These are phyloP conservation scores for Menidia beryllina DNA, from an alignment of 2,113 vertebrate species.

Conservation along the genomic window DNA sequence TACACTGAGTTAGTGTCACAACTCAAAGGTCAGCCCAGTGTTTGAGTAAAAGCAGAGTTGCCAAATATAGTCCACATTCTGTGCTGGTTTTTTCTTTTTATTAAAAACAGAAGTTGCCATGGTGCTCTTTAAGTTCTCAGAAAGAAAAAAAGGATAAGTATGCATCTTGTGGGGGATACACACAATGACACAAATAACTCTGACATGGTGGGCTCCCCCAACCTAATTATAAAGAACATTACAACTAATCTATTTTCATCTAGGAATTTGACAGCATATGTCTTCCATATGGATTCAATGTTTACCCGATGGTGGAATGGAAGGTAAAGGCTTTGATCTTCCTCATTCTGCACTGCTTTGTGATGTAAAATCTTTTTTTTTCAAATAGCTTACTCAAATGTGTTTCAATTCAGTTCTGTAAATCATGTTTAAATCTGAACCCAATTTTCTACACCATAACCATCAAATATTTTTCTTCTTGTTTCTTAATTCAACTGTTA, in stretches of 20 bases:
- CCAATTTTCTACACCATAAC: no score
- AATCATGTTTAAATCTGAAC: no score
- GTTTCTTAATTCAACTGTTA: no score
- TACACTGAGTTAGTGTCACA: background rate
- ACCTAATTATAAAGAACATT: background rate
- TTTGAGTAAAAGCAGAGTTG: background rate
- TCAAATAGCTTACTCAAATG: slow-evolving; percentile 4
- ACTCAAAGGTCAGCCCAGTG: background rate
- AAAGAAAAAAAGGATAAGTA: background rate
- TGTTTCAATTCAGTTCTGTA: no score
- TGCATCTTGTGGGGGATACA: background rate
- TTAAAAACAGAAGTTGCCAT: background rate
- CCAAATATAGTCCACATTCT: background rate
- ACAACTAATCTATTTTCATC: slow-evolving; percentile 7
- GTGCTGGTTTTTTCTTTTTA: no score
- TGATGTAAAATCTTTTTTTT: background rate
- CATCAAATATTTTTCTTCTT: no score
- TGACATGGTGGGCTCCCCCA: background rate
- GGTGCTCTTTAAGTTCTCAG: background rate
- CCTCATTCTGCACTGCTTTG: background rate
- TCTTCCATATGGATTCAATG: slow-evolving; percentile 33
- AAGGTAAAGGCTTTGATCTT: slow-evolving; percentile 22
- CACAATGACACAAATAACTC: background rate
- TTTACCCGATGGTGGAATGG: slow-evolving; percentile 15
- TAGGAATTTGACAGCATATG: slow-evolving; percentile 12